A percentile compares a stretch with the other conserved stretches of the same genome.
These are phyloP conservation scores for Apotomis betuletana DNA, from an alignment of 2,888 invertebrate genomes.

Conservation along the genomic window DNA sequence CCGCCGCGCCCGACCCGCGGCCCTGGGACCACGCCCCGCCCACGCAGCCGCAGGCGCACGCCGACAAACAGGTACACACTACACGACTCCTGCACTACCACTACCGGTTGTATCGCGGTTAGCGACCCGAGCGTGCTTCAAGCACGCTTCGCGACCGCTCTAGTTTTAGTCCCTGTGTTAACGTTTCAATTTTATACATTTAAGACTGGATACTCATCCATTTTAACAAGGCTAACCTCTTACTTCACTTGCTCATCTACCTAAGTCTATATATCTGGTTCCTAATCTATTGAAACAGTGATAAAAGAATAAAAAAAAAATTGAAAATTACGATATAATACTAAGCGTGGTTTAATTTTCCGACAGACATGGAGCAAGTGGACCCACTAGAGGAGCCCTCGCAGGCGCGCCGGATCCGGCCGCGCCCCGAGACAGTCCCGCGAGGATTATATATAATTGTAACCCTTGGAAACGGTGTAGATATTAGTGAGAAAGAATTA, in stretches of 20 bases:
- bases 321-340: too few relatives aligned
- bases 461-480: conserved; percentile 81
- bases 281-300: too few relatives aligned
- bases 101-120: conserved; percentile 45
- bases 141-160: too few relatives aligned
- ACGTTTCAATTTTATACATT: too few relatives aligned
- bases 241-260: too few relatives aligned
- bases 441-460: conserved; percentile 75
- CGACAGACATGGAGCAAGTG: conserved; percentile 80
- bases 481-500: conserved; percentile 83
- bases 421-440: conserved; percentile 52
- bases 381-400: conserved; percentile 71
- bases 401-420: conserved; percentile 50
- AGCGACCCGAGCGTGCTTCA: too few relatives aligned
- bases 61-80: conserved; percentile 59
- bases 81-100: conserved; percentile 43
- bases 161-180: too few relatives aligned
- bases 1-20: conserved; percentile 49
- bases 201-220: too few relatives aligned
- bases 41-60: conserved; percentile 54
- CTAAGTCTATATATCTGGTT: too few relatives aligned
- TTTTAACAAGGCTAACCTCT: too few relatives aligned
- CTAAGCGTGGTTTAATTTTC: conserved; percentile 45
- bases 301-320: background rate
- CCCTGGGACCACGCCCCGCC: conserved; percentile 47